Evolutionary conservation across 2,888 invertebrate species (phyloP), one percentile per base, ranked within the genome.

Genomic region (Spisula subtruncata): DNA sequence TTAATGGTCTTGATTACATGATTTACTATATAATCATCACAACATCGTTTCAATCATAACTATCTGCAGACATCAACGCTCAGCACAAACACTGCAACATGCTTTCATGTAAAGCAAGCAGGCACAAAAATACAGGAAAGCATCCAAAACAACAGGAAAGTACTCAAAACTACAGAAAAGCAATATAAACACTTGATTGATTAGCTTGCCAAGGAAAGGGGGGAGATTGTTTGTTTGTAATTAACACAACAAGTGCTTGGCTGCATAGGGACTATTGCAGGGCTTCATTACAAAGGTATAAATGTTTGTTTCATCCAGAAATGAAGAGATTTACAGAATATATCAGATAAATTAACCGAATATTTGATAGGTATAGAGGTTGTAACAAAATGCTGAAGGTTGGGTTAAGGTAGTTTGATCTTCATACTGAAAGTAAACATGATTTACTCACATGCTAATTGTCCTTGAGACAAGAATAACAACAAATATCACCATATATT

Each of bases 381-480:
- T 66, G 60, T 66, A 25, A n/a, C 60, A 66, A 10, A 25, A 66
- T 25, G 60, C 60, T 66, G 60, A 6, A 66, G 5, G 10, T 12
- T n/a, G 60, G 60, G 60, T 60, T 60, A 6, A 25, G 60, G 25
- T n/a, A 25, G 12, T 66, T 66, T 66, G 2, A 25, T 66, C 60
- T 25, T 25, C 60, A 66, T n/a, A 66, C 60, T 66, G 60, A 25
- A 66, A 66, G n/a, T 66, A 25, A 66, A 25, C 8, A 66, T 66
- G 60, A 25, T 66, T 66, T 66, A 75, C 75, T 75, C 75, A 75
- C 75, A 75, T 75, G 75, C 75, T 75, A 75, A 32, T 12, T 16
- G 35, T 35, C 75, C 75, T 75, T 35, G 75, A 66, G 12, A n/a
- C 60, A 66, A 25, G 60, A 66, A 66, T 4, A 66, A 66, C 60